Base-by-base conservation (phyloP, 2,888 invertebrate genomes). In the Boloria selene region DNA sequence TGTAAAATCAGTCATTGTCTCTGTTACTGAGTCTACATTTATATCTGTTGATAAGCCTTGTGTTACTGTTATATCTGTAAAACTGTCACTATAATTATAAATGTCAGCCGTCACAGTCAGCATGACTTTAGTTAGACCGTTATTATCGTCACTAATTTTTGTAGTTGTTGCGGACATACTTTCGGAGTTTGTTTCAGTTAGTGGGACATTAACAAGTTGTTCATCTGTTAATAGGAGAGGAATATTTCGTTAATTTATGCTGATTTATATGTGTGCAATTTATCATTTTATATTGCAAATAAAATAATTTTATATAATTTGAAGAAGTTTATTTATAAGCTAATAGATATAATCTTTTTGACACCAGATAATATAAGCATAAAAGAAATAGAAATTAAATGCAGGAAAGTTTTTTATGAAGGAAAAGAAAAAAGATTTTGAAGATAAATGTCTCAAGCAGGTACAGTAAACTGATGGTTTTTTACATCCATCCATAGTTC, bases 181-280 rank as follows among this genome's bases (percentile, higher is more conserved):
- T 77, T 86, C 82, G 79, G 78, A 79, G 84, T 83, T 75, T 79
- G 81, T 86, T 85, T 90, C 90, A 75, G 89, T 90, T 91, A 92
- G 88, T 91, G 85, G 85, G 85, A 86, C 74, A 88, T 83, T 81
- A 87, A 86, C 88, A 87, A 86, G 84, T 82, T 83, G 83, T 79
- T 85, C 90, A 92, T 91, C 92, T 92, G 92, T 92, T 92, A 90
- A 91, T 90, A 74, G 86, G 88, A 90, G 89, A 79, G 79, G 75
- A 86, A 88, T 80, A 81, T 69, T 52, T 65, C 49, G 64, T 70
- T 68, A 71, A 71, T 56, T 44, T 45, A 10, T 44, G 44, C 18
- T 22, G 22, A 13, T 6, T 56, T 10, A 22, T 14, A 10, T 10
- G 10, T 10, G 7, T 38, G 10, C 0, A 7, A 38, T 38, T 38